Evolutionary conservation across 2,113 vertebrate genomes (phyloP).

Genomic region (Spizaetus ornatus): DNA sequence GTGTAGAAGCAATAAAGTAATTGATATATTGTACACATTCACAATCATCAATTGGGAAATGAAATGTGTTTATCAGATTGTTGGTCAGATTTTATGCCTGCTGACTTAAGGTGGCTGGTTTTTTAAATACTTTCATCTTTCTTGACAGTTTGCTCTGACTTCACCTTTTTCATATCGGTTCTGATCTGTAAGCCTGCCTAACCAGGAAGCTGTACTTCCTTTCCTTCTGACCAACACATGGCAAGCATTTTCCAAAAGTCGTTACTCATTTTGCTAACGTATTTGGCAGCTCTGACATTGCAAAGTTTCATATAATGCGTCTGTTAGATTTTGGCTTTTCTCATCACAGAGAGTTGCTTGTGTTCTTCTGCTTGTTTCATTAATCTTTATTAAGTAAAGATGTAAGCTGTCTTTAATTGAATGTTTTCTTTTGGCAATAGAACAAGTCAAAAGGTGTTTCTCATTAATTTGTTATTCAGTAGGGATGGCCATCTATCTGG

Average conservation of each 20-base stretch:
- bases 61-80: neutral
- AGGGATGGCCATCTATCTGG: conserved; percentile 59
- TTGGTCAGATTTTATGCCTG: neutral
- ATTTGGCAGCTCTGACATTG: conserved; percentile 42
- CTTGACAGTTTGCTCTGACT: neutral
- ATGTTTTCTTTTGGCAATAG: conserved; percentile 60
- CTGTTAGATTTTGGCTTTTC: conserved; percentile 41
- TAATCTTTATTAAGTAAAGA: conserved; percentile 73
- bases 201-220: conserved; percentile 43
- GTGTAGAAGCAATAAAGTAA: neutral
- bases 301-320: conserved; percentile 5
- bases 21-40: neutral
- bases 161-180: conserved; percentile 32
- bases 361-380: conserved; percentile 61
- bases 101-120: neutral
- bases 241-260: conserved; percentile 39
- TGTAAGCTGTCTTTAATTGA: conserved; percentile 59
- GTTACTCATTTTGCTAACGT: neutral
- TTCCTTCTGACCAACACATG: conserved; percentile 45
- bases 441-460: conserved; percentile 65
- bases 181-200: neutral
- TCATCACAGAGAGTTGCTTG: conserved; percentile 39
- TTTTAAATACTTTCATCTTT: neutral
- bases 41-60: neutral
- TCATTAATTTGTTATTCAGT: conserved; percentile 70